Evolutionary conservation across 2,888 invertebrate species (phyloP), one percentile per base, ranked within the genome.

Genomic region (Cataglyphis cursor): DNA sequence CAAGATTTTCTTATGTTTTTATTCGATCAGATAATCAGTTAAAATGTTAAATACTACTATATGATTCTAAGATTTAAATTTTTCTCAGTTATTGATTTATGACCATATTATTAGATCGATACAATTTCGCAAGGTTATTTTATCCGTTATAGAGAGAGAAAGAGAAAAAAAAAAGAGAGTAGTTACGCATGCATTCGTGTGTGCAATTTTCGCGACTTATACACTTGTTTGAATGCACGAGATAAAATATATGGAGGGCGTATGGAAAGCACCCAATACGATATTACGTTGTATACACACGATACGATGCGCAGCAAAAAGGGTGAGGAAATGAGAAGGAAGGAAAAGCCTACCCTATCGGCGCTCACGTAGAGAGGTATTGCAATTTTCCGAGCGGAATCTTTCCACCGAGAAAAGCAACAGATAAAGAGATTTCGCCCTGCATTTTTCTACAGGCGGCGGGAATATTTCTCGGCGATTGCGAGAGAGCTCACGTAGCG

Each of bases 381-480:
- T 59, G 78, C 72, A 80, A 80, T 80, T 80, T 80, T 80, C 72
- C 72, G 35, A 80, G 78, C 59, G 35, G 18, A 72, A 80, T 80
- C 72, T 72, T 41, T 48, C 72, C 70, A 72, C 72, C 44, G 44
- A 48, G 78, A 48, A 61, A 61, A 80, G 72, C 78, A 76, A 70
- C 78, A 72, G 78, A 59, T 80, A 80, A 80, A 80, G 72, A 35
- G 72, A 80, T 80, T 80, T 80, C 35, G 72, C 24, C 59, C 59
- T 80, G 78, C 70, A 80, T 80, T 80, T 78, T 80, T 80, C 78
- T 35, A 72, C 78, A 59, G 48, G n/a, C 72, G 70, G 59, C 59
- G 72, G 59, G 24, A 28, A 80, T 80, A 70, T 80, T 59, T 72
- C 78, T 48, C 72, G 72, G 44, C 70, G 70, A 10, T 44, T 78